These are phyloP conservation scores for Coenobita brevimanus DNA, from an alignment of 1,140 invertebrate species.

Conservation along the genomic window DNA sequence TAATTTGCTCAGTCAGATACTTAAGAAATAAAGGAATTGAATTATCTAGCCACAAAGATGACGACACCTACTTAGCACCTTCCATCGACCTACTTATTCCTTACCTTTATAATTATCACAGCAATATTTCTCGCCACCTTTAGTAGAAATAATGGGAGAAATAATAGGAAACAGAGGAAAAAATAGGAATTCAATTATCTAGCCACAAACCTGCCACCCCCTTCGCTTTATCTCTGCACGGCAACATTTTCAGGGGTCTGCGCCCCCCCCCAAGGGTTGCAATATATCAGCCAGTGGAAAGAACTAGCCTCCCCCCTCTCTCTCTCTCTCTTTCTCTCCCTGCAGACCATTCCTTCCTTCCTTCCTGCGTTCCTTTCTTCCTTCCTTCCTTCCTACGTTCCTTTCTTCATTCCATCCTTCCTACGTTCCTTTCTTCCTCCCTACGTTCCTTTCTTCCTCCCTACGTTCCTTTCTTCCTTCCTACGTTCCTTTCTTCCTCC, in stretches of 20 bases:
- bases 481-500: too few relatives aligned
- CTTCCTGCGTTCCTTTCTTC: neutral
- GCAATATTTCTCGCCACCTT: neutral
- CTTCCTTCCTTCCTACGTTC: neutral
- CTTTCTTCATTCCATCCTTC: too few relatives aligned
- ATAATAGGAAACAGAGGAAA: neutral
- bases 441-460: too few relatives aligned
- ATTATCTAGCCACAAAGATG: too few relatives aligned
- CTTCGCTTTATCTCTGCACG: constrained; percentile 2
- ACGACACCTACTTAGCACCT: neutral
- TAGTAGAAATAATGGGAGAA: neutral
- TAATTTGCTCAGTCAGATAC: too few relatives aligned
- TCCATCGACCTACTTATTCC: too few relatives aligned
- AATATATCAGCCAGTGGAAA: constrained; percentile 44
- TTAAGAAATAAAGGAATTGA: too few relatives aligned
- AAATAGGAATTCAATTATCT: constrained; percentile 2
- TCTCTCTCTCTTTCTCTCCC: neutral
- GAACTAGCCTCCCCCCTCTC: constrained; percentile 9
- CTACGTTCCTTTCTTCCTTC: too few relatives aligned
- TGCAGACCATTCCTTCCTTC: constrained; percentile 36
- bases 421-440: too few relatives aligned
- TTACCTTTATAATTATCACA: too few relatives aligned
- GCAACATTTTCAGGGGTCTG: constrained; percentile 39
- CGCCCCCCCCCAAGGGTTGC: neutral
- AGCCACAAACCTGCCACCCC: constrained; percentile 4